A percentile compares a stretch with the other conserved stretches of the same genome.
phyloP scores from a whole-genome alignment of 2,888 invertebrate genomes.

The Steinernema carpocapsae region DNA sequence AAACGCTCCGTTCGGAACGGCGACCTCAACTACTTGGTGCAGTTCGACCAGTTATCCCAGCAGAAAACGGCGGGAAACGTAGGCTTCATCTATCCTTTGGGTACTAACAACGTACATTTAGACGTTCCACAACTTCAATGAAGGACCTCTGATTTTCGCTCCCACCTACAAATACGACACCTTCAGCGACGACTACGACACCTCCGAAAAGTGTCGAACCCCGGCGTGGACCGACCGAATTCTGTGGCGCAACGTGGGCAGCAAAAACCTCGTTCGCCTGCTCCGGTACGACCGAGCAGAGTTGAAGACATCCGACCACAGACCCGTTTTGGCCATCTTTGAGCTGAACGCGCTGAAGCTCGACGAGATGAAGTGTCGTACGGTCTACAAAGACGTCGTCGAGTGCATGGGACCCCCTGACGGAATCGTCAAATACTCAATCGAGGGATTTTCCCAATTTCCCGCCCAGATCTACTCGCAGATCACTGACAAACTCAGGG shows the following conservation, averaged over 20 bases:
- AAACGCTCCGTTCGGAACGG: slow-evolving; percentile 81
- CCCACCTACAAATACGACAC: slow-evolving; percentile 99
- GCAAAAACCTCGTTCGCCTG: slow-evolving; percentile 42
- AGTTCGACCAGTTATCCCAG: slow-evolving; percentile 83
- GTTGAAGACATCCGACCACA: slow-evolving; percentile 74
- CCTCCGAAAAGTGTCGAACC: slow-evolving; percentile 93
- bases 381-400: slow-evolving; percentile 77
- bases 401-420: slow-evolving; percentile 85
- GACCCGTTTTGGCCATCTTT: slow-evolving; percentile 89
- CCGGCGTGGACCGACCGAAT: slow-evolving; percentile 98
- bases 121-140: slow-evolving; percentile 89
- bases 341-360: slow-evolving; percentile 85
- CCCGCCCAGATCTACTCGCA: slow-evolving; percentile 52
- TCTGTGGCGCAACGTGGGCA: slow-evolving; percentile 78
- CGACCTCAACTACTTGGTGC: slow-evolving; percentile 79
- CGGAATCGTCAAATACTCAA: slow-evolving; percentile 83
- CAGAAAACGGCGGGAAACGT: slow-evolving; percentile 70
- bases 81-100: background rate
- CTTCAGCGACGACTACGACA: slow-evolving; percentile 97
- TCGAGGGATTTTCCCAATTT: slow-evolving; percentile 54
- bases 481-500: slow-evolving; percentile 59
- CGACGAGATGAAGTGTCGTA: slow-evolving; percentile 79
- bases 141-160: slow-evolving; percentile 87
- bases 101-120: slow-evolving; percentile 52
- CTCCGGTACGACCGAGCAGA: slow-evolving; percentile 88